These are phyloP conservation scores for Rhyacichthys aspro DNA, from an alignment of 2,797 vertebrate genomes.

Conservation along the genomic window DNA sequence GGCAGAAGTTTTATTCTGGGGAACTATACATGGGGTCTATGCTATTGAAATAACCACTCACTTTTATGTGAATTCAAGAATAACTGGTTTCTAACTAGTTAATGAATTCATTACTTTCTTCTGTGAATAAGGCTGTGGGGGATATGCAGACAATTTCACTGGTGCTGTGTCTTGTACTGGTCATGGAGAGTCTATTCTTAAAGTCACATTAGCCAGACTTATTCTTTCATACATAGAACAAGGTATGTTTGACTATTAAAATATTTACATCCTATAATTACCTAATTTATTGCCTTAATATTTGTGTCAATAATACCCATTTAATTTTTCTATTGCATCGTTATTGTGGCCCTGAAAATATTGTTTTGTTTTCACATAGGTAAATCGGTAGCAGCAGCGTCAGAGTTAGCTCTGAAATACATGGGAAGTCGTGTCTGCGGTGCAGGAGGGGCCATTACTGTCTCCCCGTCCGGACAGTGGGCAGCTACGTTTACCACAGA, in stretches of 20 bases:
- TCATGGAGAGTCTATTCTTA: conserved; percentile 79
- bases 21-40: too few relatives aligned
- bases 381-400: conserved; percentile 58
- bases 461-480: conserved; percentile 76
- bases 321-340: neutral
- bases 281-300: too few relatives aligned
- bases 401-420: conserved; percentile 67
- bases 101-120: conserved; percentile 4
- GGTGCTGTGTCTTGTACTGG: conserved; percentile 76
- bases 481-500: conserved; percentile 75
- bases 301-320: neutral
- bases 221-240: conserved; percentile 78
- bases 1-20: too few relatives aligned
- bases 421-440: conserved; percentile 77
- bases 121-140: conserved; percentile 66
- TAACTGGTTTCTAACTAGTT: too few relatives aligned
- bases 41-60: too few relatives aligned
- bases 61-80: too few relatives aligned
- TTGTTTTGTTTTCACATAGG: conserved; percentile 47
- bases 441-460: conserved; percentile 74
- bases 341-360: neutral
- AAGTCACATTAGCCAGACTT: conserved; percentile 76
- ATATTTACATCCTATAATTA: neutral
- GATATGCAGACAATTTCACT: conserved; percentile 70
- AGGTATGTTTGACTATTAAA: conserved; percentile 55